Percentiles rank a stretch among this genome's conserved stretches.
These are phyloP conservation scores for Drosophila planitibia DNA, from an alignment of 2,888 invertebrate species.

Conservation along the genomic window DNA sequence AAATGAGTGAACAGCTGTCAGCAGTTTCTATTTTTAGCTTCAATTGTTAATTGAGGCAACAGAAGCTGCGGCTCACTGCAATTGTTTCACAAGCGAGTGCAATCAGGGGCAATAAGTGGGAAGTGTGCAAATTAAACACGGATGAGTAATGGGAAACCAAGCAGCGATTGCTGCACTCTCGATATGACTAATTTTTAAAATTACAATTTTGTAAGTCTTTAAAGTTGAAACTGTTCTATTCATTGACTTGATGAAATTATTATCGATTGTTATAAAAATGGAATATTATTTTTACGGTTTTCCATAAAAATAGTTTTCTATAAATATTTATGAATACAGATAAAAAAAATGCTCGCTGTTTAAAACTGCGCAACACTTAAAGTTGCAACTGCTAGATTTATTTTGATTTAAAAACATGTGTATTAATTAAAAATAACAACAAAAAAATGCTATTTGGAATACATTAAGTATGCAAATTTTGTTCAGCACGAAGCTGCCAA, in stretches of 20 bases:
- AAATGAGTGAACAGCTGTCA: not conserved
- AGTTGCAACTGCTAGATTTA: slow-evolving; percentile 9
- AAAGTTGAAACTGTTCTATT: not conserved
- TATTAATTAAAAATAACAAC: slow-evolving; percentile 11
- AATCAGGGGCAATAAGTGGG: slow-evolving; percentile 3
- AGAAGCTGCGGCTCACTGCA: slow-evolving; percentile 11
- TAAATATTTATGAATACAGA: not conserved
- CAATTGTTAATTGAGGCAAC: not conserved
- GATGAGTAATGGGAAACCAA: slow-evolving; percentile 26
- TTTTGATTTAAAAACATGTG: slow-evolving; percentile 12
- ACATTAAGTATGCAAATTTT: slow-evolving; percentile 9
- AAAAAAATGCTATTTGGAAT: slow-evolving; percentile 5
- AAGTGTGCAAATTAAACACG: slow-evolving; percentile 1
- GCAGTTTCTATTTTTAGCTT: not conserved
- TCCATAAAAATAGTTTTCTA: not conserved
- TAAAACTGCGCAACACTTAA: slow-evolving; percentile 22
- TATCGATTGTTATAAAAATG: not conserved
- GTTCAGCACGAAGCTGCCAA: slow-evolving; percentile 20
- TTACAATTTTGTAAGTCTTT: not conserved
- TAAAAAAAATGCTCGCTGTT: not conserved
- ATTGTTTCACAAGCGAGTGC: slow-evolving; percentile 13
- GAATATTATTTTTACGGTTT: not conserved
- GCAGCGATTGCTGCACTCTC: slow-evolving; percentile 7
- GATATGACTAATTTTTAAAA: not conserved
- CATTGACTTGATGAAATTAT: not conserved